These are phyloP conservation scores for Antitype chi DNA, from an alignment of 2,888 invertebrate species.

Conservation along the genomic window DNA sequence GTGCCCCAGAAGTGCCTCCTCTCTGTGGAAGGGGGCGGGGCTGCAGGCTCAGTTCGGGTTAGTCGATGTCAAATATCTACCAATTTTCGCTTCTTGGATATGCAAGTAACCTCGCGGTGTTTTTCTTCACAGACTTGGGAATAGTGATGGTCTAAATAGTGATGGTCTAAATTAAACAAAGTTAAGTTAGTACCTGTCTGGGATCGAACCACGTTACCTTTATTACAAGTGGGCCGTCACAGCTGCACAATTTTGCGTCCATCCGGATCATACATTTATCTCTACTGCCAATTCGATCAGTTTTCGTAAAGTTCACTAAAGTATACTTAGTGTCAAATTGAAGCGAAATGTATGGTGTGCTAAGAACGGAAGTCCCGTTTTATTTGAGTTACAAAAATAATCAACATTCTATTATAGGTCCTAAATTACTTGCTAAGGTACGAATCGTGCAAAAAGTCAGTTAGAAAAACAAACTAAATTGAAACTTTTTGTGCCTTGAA, in stretches of 20 bases:
- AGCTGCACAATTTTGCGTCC: not conserved
- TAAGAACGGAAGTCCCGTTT: not conserved
- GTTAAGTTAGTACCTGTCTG: not conserved
- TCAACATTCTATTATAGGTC: not conserved
- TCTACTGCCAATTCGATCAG: not conserved
- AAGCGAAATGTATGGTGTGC: not conserved
- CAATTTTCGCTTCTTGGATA: not conserved
- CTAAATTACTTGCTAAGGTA: slow-evolving; percentile 34
- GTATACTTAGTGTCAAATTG: not conserved
- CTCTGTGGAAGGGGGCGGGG: not conserved
- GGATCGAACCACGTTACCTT: not conserved
- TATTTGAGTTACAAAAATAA: slow-evolving; percentile 10
- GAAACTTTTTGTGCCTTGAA: slow-evolving; percentile 49
- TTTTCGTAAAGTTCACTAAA: not conserved
- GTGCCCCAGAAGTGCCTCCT: not conserved
- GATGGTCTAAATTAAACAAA: not conserved
- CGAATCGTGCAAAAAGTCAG: slow-evolving; percentile 44
- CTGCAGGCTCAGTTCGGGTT: not conserved
- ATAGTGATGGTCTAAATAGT: not conserved
- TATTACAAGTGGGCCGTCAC: not conserved
- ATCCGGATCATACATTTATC: not conserved
- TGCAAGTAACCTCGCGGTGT: not conserved
- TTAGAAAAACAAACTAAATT: slow-evolving; percentile 62
- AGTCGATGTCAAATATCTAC: not conserved
- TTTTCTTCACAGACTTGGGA: not conserved